Conservation (phyloP, 2,113 vertebrate genomes). For the Acanthisitta chloris region DNA sequence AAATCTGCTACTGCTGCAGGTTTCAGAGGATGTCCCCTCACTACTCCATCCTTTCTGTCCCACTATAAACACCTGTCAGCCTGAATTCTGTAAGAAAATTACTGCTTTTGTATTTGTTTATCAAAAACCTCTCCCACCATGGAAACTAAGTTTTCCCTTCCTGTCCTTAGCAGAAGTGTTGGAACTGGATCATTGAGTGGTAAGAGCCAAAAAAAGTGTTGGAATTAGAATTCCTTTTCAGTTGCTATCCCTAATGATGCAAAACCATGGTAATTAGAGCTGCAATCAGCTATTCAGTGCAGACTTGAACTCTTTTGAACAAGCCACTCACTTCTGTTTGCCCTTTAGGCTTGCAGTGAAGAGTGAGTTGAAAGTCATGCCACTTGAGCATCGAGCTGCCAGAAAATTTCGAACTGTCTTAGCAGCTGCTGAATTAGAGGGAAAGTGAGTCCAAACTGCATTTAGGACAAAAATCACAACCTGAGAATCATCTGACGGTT, state of each 20-base stretch:
- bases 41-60: not conserved
- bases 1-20: not conserved
- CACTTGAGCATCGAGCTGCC: not conserved
- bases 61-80: not conserved
- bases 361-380: slow-evolving; percentile 49
- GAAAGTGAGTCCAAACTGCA: not conserved
- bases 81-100: not conserved
- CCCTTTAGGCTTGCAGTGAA: slow-evolving; percentile 46
- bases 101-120: not conserved
- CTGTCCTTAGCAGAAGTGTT: not conserved
- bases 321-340: slow-evolving; percentile 35
- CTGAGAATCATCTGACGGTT: slow-evolving; percentile 27
- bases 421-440: slow-evolving; percentile 18
- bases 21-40: not conserved
- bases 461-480: slow-evolving; percentile 24
- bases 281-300: slow-evolving; percentile 20
- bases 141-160: not conserved
- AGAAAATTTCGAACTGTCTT: not conserved
- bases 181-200: slow-evolving; percentile 14
- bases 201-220: not conserved
- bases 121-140: not conserved
- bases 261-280: slow-evolving; percentile 55
- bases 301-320: slow-evolving; percentile 23
- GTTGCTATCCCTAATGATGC: slow-evolving; percentile 39
- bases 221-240: not conserved